A percentile compares a stretch with the other conserved stretches of the same genome.
Conservation (phyloP, 2,797 vertebrate genomes). For the Brotula barbata region DNA sequence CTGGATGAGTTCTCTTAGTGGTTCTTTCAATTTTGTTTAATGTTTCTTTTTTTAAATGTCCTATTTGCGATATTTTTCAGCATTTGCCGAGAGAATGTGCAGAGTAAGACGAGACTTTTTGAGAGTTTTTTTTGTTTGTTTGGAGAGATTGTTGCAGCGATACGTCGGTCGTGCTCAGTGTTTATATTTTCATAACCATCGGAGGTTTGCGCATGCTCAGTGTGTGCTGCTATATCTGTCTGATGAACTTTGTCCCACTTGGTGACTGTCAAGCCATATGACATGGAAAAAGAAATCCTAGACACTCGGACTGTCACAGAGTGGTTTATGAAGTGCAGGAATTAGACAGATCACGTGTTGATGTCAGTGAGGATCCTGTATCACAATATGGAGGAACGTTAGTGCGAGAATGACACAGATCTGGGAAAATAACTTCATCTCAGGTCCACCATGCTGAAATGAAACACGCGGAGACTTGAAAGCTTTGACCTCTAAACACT, state of each 20-base stretch:
- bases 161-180: slow-evolving; percentile 54
- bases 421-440: neutral
- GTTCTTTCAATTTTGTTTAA: too few relatives aligned
- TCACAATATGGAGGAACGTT: slow-evolving; percentile 20
- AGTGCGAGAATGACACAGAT: slow-evolving; percentile 1
- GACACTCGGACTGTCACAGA: slow-evolving; percentile 27
- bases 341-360: too few relatives aligned
- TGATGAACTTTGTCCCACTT: slow-evolving; percentile 83
- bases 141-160: too few relatives aligned
- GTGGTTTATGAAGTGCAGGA: slow-evolving; percentile 34
- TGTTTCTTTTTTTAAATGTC: too few relatives aligned
- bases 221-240: slow-evolving; percentile 75
- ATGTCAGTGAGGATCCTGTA: neutral
- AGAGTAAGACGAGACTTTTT: too few relatives aligned
- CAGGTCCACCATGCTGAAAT: too few relatives aligned
- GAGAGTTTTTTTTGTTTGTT: too few relatives aligned
- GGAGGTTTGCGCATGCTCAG: slow-evolving; percentile 56
- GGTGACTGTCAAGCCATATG: slow-evolving; percentile 74
- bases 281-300: slow-evolving; percentile 81
- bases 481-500: too few relatives aligned
- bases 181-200: slow-evolving; percentile 73
- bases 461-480: too few relatives aligned
- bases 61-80: too few relatives aligned
- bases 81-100: too few relatives aligned
- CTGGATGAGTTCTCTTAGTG: too few relatives aligned